Percentiles rank a stretch among this genome's conserved stretches.
Evolutionary conservation across 2,797 vertebrate genomes (phyloP).

Genomic region (Sebastes steindachneri): DNA sequence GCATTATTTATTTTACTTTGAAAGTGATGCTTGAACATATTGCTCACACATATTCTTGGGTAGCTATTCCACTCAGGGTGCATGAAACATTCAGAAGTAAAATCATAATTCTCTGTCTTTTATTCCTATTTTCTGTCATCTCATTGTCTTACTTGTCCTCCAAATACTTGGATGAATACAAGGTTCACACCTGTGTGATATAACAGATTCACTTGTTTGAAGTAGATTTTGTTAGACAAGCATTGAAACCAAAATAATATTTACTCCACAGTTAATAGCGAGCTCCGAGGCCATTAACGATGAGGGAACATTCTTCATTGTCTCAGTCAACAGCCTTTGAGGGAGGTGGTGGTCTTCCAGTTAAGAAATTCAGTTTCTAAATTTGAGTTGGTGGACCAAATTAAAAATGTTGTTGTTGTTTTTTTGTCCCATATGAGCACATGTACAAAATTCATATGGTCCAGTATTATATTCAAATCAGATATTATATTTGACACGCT

Average conservation of each 20-base stretch:
- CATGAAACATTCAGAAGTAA: too few relatives aligned
- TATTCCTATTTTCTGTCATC: neutral
- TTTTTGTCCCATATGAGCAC: neutral
- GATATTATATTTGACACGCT: neutral
- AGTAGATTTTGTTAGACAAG: neutral
- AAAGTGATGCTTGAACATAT: neutral
- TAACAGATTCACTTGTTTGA: neutral
- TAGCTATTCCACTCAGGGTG: neutral
- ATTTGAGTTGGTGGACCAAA: too few relatives aligned
- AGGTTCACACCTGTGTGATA: neutral
- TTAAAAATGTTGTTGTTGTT: too few relatives aligned
- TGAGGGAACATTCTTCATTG: constrained; percentile 14
- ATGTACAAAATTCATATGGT: neutral
- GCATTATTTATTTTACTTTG: too few relatives aligned
- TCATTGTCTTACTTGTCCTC: neutral
- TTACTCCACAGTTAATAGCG: neutral
- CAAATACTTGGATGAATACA: neutral
- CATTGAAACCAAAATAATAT: neutral
- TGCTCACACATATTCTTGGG: neutral
- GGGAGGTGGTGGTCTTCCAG: neutral
- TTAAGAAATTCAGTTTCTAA: neutral
- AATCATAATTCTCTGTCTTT: neutral
- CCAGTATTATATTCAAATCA: neutral
- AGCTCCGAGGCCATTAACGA: constrained; percentile 13
- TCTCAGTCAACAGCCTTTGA: constrained; percentile 1